Evolutionary conservation across 2,888 invertebrate species (phyloP).

Genomic region (Ochropleura leucogaster): DNA sequence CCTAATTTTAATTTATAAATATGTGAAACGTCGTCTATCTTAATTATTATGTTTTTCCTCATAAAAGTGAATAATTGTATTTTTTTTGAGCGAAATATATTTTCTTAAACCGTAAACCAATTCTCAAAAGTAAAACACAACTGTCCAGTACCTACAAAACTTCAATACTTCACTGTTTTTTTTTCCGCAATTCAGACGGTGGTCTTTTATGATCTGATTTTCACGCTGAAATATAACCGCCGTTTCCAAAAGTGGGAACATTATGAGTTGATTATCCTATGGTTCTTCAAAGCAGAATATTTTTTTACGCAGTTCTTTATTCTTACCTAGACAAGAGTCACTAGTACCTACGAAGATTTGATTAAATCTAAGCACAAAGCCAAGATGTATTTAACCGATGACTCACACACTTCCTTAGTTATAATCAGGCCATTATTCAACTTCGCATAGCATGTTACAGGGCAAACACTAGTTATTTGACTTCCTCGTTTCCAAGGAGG

Average conservation of each 20-base stretch:
- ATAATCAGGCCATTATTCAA: conserved; percentile 50
- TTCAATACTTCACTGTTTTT: too few relatives aligned
- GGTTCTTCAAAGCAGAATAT: not conserved
- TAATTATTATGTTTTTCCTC: too few relatives aligned
- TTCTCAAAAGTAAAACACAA: too few relatives aligned
- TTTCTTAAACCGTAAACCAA: too few relatives aligned
- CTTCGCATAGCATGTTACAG: conserved; percentile 33
- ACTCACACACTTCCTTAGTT: conserved; percentile 50
- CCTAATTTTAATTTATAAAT: too few relatives aligned
- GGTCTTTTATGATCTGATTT: too few relatives aligned
- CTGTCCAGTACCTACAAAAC: too few relatives aligned
- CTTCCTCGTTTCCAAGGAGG: conserved; percentile 56
- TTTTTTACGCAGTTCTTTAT: not conserved
- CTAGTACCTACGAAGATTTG: conserved; percentile 7
- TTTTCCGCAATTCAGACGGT: too few relatives aligned
- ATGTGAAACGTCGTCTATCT: too few relatives aligned
- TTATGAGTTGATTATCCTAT: not conserved
- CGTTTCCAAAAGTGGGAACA: not conserved
- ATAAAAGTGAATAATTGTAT: too few relatives aligned
- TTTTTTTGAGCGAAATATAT: too few relatives aligned
- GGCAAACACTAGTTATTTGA: conserved; percentile 41
- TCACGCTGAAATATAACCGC: too few relatives aligned
- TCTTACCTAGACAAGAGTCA: not conserved
- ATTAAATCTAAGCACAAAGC: conserved; percentile 33
- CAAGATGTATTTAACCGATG: conserved; percentile 37